These are phyloP conservation scores for Perizoma flavofasciatum DNA, from an alignment of 2,888 invertebrate genomes.

Conservation along the genomic window DNA sequence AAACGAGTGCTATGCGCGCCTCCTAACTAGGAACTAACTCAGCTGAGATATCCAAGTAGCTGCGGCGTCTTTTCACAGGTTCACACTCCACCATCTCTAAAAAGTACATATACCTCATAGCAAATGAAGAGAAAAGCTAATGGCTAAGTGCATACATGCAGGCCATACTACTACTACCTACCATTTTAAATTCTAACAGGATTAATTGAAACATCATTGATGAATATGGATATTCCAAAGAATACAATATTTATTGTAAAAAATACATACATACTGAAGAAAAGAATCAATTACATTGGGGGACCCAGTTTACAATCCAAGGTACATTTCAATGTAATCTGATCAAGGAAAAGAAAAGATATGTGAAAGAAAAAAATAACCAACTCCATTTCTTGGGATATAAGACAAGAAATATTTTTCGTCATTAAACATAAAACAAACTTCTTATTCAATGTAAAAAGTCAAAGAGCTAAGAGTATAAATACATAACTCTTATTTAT, in stretches of 20 bases:
- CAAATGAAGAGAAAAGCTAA: too few relatives aligned
- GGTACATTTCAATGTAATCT: constrained; percentile 68
- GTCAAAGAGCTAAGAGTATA: constrained; percentile 62
- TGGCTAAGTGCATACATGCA: too few relatives aligned
- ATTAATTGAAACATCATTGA: constrained; percentile 50
- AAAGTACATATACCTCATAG: too few relatives aligned
- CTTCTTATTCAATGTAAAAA: constrained; percentile 78
- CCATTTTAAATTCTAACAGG: too few relatives aligned
- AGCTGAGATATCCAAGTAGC: too few relatives aligned
- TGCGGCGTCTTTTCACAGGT: too few relatives aligned
- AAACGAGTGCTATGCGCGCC: too few relatives aligned
- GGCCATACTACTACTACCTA: too few relatives aligned
- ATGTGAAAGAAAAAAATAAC: constrained; percentile 74
- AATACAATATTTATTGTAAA: constrained; percentile 67
- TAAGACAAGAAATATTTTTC: constrained; percentile 62
- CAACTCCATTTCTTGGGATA: constrained; percentile 70
- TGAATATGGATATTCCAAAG: constrained; percentile 72
- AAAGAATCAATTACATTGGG: constrained; percentile 67
- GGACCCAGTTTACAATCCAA: constrained; percentile 78
- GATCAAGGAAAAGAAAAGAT: constrained; percentile 63
- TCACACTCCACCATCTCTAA: too few relatives aligned
- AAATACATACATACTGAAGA: constrained; percentile 65
- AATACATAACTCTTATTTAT: constrained; percentile 58
- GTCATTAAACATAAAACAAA: constrained; percentile 66
- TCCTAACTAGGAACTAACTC: too few relatives aligned